phyloP scores from a whole-genome alignment of 1,140 invertebrate species.

The Cotesia vestalis region DNA sequence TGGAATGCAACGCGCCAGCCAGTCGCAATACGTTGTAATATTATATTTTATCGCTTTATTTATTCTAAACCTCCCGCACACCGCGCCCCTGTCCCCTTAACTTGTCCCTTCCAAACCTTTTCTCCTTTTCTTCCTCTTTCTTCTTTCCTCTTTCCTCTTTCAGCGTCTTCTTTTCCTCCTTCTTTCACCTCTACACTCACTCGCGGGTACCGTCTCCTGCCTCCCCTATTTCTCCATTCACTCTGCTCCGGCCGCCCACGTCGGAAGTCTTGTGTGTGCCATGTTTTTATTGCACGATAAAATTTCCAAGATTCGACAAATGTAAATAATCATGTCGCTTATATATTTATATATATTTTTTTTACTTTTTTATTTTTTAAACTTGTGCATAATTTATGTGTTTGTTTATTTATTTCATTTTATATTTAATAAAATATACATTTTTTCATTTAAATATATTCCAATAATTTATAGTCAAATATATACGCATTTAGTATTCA shows the following conservation, averaged over 20 bases:
- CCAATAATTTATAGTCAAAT: too few relatives aligned
- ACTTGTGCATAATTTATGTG: background rate
- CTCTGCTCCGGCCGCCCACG: constrained; percentile 30
- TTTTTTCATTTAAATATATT: too few relatives aligned
- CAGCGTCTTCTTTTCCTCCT: background rate
- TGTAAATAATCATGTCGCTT: constrained; percentile 20
- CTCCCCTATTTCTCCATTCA: constrained; percentile 33
- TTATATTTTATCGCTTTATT: constrained; percentile 64
- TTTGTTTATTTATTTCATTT: too few relatives aligned
- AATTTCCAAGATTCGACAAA: constrained; percentile 33
- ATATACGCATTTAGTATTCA: background rate
- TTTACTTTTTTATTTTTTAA: background rate
- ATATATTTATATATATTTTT: background rate
- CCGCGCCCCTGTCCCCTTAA: constrained; percentile 37
- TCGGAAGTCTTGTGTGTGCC: constrained; percentile 3
- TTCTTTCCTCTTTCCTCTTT: too few relatives aligned
- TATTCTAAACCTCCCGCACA: constrained; percentile 57
- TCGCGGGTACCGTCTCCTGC: constrained; percentile 1
- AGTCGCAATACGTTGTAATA: constrained; percentile 55
- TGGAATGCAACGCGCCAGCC: constrained; percentile 61
- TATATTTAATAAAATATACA: too few relatives aligned
- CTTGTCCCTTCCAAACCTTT: constrained; percentile 34
- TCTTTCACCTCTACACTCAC: background rate
- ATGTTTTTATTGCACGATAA: constrained; percentile 28
- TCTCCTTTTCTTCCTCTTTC: constrained; percentile 16